A percentile compares a stretch with the other conserved stretches of the same genome.
Evolutionary conservation across 1,140 invertebrate species (phyloP).

Genomic region (Thaumetopoea pityocampa): DNA sequence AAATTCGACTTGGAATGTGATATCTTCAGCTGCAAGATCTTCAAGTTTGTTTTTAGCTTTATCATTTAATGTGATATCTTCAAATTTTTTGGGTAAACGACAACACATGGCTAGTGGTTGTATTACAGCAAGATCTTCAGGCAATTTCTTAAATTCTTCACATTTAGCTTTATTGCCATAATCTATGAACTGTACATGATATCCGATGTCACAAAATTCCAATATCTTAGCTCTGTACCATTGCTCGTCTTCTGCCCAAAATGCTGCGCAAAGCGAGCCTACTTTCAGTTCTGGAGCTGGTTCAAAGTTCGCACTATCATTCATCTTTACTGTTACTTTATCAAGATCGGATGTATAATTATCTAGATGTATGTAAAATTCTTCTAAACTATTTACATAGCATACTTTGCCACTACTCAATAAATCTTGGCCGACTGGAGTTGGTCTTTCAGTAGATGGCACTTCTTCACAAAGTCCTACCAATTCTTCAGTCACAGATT

Average conservation of each 20-base stretch:
- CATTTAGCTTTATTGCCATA: constrained; percentile 82
- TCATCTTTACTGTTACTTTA: constrained; percentile 76
- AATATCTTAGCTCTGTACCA: constrained; percentile 80
- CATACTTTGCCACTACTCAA: constrained; percentile 68
- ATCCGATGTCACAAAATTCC: constrained; percentile 72
- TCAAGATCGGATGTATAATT: constrained; percentile 75
- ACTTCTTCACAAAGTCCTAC: constrained; percentile 69
- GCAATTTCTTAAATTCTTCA: constrained; percentile 77
- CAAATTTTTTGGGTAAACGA: constrained; percentile 72
- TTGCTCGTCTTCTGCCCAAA: constrained; percentile 78
- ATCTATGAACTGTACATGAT: constrained; percentile 83
- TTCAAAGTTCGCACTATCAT: constrained; percentile 73
- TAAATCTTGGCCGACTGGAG: constrained; percentile 57
- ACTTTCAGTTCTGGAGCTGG: constrained; percentile 65
- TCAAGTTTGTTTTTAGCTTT: constrained; percentile 69
- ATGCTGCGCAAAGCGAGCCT: constrained; percentile 79
- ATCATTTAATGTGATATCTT: constrained; percentile 51
- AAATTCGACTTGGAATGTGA: constrained; percentile 72
- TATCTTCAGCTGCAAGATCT: constrained; percentile 58
- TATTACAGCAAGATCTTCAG: constrained; percentile 77
- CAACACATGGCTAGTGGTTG: constrained; percentile 80
- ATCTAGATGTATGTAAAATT: constrained; percentile 82
- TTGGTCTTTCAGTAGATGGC: constrained; percentile 40
- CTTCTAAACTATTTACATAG: constrained; percentile 76
- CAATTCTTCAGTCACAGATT: constrained; percentile 79